Base-by-base conservation (phyloP, 2,888 invertebrate species). In the Ornithoptera priamus region DNA sequence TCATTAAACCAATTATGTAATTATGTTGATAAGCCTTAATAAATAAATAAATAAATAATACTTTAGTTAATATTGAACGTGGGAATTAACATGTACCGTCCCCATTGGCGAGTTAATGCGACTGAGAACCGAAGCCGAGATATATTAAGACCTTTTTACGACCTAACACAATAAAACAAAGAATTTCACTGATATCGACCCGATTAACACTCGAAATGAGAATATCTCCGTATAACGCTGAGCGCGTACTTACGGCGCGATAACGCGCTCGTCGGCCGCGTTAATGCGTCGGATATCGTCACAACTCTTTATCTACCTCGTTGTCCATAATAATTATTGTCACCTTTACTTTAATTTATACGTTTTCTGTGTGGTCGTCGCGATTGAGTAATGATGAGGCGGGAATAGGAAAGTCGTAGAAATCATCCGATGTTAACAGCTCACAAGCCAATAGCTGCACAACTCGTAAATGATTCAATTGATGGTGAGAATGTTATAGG, bases 311-410 rank as follows among this genome's bases (percentile, higher is more conserved):
- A 77, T 78, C 77, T 74, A 58, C 15, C 20, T 61, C 46, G 67
- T 68, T 71, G 63, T 73, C 68, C 73, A 75, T 78, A 76, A 75
- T 78, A 76, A 77, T 80, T 77, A 78, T 80, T 79, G 81, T 78
- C 81, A 72, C 74, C 67, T 73, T 63, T 42, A 66, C 62, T 69
- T 71, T 72, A 75, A 74, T 75, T 74, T 81, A 81, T 78, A 63
- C 71, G 20, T 70, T 66, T 70, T 70, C 72, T 75, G 80, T 80
- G 80, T 80, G 80, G 80, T 75, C 80, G 74, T 30, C 57, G 46
- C 50, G 62, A 58, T 72, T 73, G 68, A 72, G 68, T 69, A 71
- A 75, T 74, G 71, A 64, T 68, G 58, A 30, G 59, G 30, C 22
- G 70, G 20, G 62, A 72, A 67, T 70, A 67, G 65, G 63, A 59